Conservation (phyloP, 2,797 vertebrate species). For the Argyrosomus regius region DNA sequence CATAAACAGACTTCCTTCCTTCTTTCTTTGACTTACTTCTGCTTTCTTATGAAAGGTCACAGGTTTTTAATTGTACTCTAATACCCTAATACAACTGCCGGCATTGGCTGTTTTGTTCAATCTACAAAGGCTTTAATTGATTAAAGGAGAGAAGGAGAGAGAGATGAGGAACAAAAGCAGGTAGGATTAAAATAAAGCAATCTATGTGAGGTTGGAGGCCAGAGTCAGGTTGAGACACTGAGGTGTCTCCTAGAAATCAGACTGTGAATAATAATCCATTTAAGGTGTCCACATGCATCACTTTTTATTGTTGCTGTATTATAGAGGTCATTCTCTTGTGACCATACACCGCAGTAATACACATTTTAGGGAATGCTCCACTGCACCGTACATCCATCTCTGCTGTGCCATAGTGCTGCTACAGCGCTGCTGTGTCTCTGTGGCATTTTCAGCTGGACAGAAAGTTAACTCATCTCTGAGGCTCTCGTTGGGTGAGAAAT, state of each 20-base stretch:
- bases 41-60: conserved; percentile 45
- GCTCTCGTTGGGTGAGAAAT: conserved; percentile 35
- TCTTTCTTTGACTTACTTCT: conserved; percentile 44
- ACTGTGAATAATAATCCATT: conserved; percentile 65
- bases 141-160: background rate
- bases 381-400: conserved; percentile 60
- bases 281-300: conserved; percentile 64
- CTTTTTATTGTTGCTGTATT: conserved; percentile 56
- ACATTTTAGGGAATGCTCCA: conserved; percentile 61
- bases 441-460: conserved; percentile 47
- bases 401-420: conserved; percentile 26
- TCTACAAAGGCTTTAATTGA: conserved; percentile 42
- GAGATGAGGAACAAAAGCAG: conserved; percentile 38
- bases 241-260: conserved; percentile 52
- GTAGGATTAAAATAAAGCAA: conserved; percentile 44
- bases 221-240: conserved; percentile 32
- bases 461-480: conserved; percentile 34
- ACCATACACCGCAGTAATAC: conserved; percentile 46
- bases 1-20: conserved; percentile 38
- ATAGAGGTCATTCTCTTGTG: conserved; percentile 57
- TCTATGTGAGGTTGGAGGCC: conserved; percentile 41
- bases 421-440: conserved; percentile 14
- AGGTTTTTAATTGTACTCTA: conserved; percentile 65
- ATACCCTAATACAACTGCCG: conserved; percentile 29
- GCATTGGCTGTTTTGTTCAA: conserved; percentile 45